Evolutionary conservation across 2,888 invertebrate species (phyloP), one percentile per base, ranked within the genome.

Genomic region (Athetis lepigone): DNA sequence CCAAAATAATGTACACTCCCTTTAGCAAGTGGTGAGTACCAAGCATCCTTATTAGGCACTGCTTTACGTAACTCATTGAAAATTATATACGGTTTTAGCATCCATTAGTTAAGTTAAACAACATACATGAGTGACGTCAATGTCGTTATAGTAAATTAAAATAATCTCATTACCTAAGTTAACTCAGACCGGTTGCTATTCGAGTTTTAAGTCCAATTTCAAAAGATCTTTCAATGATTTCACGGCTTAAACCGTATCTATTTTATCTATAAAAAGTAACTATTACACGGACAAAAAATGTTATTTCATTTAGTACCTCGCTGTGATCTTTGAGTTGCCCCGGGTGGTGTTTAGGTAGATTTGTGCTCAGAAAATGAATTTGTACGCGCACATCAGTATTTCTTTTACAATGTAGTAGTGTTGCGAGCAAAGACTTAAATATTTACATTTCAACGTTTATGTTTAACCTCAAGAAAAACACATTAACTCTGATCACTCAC

Each of bases 71-170:
- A 77, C 42, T 43, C 47, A 67, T 67, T 67, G 45, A 68, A 55
- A 72, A 64, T 58, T 70, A 62, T 75, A 63, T 71, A 59, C 47
- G 46, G 21, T 58, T 74, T 80, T 79, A 78, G 70, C 76, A 74
- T 76, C 68, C 66, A 76, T 78, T 76, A 78, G 66, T 74, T 64
- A 67, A 59, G 59, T 56, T 62, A 75, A 69, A 69, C 59, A 58
- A 66, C 62, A 62, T 40, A 52, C 63, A 63, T 67, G 66, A 68
- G 58, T 80, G 77, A 77, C 77, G 80, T 81, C 81, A 80, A 64
- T 63, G 65, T 64, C 46, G 47, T 63, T 68, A 67, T 73, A 68
- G 55, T 74, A 66, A 61, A 77, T 66, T 42, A 67, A 69, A 69
- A 75, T 75, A 59, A 33, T 33, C 4, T 13, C 11, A 33, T 11